Evolutionary conservation across 1,140 invertebrate genomes (phyloP).

Genomic region (Camponotus floridanus): DNA sequence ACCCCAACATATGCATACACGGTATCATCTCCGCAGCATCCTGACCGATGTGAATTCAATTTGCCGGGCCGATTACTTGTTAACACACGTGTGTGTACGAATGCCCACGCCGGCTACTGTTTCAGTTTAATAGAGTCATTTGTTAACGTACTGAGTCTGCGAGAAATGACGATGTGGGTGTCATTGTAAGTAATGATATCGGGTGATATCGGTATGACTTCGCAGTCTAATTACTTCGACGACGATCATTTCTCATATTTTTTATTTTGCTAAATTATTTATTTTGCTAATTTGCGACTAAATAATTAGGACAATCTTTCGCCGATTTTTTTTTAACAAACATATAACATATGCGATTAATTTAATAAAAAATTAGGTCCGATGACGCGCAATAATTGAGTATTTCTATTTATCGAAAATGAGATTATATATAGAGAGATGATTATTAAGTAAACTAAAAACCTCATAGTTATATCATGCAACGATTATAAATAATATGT

Average conservation of each 20-base stretch:
- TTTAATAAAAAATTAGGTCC: neutral
- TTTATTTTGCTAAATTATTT: too few relatives aligned
- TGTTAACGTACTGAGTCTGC: neutral
- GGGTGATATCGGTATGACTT: constrained; percentile 28
- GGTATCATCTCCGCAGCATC: neutral
- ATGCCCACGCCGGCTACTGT: constrained; percentile 29
- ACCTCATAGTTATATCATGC: neutral
- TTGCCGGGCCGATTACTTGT: constrained; percentile 34
- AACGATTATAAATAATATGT: constrained; percentile 23
- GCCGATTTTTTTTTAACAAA: neutral
- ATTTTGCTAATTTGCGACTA: neutral
- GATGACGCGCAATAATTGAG: neutral
- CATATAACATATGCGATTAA: neutral
- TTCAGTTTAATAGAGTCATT: constrained; percentile 49
- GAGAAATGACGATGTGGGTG: constrained; percentile 36
- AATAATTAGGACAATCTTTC: neutral
- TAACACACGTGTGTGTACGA: neutral
- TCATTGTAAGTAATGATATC: constrained; percentile 47
- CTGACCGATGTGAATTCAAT: neutral
- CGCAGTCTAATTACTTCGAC: neutral
- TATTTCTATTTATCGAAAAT: neutral
- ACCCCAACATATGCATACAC: constrained; percentile 24
- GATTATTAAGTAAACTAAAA: neutral
- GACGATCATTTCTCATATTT: neutral
- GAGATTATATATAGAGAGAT: neutral